Evolutionary conservation across 2,888 invertebrate species (phyloP), one percentile per base, ranked within the genome.

Genomic region (Kryphioiulus occultus): DNA sequence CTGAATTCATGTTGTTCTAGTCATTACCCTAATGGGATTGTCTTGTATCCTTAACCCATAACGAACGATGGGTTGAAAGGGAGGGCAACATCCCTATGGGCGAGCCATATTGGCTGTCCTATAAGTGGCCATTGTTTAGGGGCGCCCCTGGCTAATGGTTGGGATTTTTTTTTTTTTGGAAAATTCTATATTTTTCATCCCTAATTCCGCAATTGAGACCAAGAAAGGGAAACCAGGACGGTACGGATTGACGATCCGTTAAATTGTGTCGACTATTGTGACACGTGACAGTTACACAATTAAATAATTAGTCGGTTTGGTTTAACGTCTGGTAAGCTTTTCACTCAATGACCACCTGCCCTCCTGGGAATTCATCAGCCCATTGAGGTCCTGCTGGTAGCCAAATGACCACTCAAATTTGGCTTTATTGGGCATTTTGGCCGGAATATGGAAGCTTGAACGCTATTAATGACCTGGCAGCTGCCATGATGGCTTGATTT

Each of bases 11-110:
- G 68, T 68, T n/a, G 68, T 68, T 68, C 26, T 68, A 68, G 68
- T 68, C 68, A 68, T 68, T 68, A 68, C 68, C 68, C 68, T 68
- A 68, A 68, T 68, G 68, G 68, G 68, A 68, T 68, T 68, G 68
- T 68, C 68, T 68, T 68, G 68, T 68, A 26, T 68, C 68, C 68
- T 68, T 68, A 68, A 26, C 26, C 68, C 68, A 68, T 68, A 68
- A 68, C 68, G 68, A 68, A 68, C 68, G 26, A 26, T 68, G 68
- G 22, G 26, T 10, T 68, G 68, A 68, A 68, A 68, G 68, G 68
- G 68, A 68, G 68, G 47, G 26, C 26, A 12, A n/a, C 26, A 26
- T 68, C 68, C 68, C 68, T 68, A 9, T 68, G 68, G 68, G 68
- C 68, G 68, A 68, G 68, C 68, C 68, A 68, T 68, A 26, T 68